Evolutionary conservation across 2,797 vertebrate species (phyloP).

Genomic region (Alfaro cultratus): DNA sequence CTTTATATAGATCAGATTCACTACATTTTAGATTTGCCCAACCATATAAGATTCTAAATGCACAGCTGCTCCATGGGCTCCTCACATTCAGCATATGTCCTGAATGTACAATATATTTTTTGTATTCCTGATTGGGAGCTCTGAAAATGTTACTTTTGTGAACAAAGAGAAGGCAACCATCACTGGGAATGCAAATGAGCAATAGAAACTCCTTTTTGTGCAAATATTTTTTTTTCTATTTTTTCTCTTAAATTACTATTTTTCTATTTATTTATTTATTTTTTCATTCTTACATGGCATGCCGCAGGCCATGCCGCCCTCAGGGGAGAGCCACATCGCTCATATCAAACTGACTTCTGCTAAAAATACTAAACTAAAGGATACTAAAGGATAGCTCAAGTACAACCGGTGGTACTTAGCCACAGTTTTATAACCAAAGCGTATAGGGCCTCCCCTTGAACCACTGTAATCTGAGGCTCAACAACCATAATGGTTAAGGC

Average conservation of each 20-base stretch:
- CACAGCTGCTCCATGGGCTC: neutral
- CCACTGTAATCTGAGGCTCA: slow-evolving; percentile 85
- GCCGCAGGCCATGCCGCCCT: neutral
- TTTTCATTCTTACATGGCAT: neutral
- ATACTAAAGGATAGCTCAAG: neutral
- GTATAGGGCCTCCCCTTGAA: slow-evolving; percentile 82
- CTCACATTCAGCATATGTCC: neutral
- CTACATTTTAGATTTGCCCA: neutral
- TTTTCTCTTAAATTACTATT: neutral
- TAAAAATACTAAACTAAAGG: neutral
- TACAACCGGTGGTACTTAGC: neutral
- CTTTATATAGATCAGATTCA: neutral
- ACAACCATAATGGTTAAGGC: slow-evolving; percentile 70
- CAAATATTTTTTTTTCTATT: neutral
- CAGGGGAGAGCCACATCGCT: neutral
- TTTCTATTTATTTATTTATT: neutral
- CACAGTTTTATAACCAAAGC: slow-evolving; percentile 6
- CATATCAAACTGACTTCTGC: neutral
- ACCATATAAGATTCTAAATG: neutral
- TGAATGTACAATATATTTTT: neutral
- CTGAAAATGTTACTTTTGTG: neutral
- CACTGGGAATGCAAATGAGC: neutral
- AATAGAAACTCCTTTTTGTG: neutral
- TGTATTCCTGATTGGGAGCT: neutral
- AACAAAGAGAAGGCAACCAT: neutral